These are phyloP conservation scores for Anser brachyrhynchus DNA, from an alignment of 2,113 vertebrate genomes.

Conservation along the genomic window DNA sequence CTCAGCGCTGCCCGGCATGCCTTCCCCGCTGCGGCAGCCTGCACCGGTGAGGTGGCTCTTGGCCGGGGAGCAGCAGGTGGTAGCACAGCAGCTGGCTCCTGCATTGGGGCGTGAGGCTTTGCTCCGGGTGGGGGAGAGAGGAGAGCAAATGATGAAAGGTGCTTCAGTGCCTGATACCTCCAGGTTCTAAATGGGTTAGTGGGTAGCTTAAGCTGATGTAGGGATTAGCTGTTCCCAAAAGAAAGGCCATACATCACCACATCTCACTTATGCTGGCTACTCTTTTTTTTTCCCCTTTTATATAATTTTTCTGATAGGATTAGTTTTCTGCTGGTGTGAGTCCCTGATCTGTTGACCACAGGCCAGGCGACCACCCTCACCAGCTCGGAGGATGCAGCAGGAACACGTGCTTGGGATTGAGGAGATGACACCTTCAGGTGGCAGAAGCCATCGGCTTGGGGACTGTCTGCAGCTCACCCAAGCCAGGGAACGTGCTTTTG, in stretches of 20 bases:
- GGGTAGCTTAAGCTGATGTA: background rate
- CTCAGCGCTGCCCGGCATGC: accelerated
- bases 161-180: background rate
- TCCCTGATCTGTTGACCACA: accelerated
- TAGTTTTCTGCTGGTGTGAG: background rate
- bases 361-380: too few relatives aligned
- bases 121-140: background rate
- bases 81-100: background rate
- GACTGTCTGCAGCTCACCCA: background rate
- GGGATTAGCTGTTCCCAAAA: background rate
- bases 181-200: background rate
- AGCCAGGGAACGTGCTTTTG: accelerated
- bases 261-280: background rate
- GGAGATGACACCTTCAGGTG: background rate
- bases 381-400: background rate
- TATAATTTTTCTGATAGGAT: background rate
- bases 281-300: background rate
- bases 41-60: background rate
- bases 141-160: background rate
- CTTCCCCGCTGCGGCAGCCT: background rate
- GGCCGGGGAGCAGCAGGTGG: accelerated
- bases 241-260: background rate
- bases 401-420: too few relatives aligned
- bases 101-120: background rate
- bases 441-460: background rate